Evolutionary conservation across 2,113 vertebrate species (phyloP).

Genomic region (Cariama cristata): DNA sequence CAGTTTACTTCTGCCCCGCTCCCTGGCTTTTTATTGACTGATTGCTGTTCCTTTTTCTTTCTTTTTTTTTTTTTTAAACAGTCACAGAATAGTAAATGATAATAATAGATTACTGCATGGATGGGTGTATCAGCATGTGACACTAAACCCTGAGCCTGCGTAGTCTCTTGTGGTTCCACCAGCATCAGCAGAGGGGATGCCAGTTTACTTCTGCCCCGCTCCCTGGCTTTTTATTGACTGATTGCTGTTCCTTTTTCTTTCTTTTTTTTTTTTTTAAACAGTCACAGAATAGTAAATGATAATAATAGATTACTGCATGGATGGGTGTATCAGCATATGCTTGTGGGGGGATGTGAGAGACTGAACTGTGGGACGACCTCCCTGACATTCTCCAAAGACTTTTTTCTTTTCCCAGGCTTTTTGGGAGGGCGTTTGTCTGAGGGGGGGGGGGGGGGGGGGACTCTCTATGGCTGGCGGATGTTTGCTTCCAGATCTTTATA

Average conservation of each 20-base stretch:
- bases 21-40: background rate
- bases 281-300: background rate
- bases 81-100: too few relatives aligned
- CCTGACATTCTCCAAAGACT: slow-evolving; percentile 19
- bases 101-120: too few relatives aligned
- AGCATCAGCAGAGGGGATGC: background rate
- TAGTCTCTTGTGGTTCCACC: background rate
- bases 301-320: background rate
- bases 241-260: background rate
- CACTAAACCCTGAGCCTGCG: background rate
- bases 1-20: background rate
- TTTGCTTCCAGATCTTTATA: slow-evolving; percentile 30
- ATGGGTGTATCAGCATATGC: slow-evolving; percentile 31
- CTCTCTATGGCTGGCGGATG: too few relatives aligned
- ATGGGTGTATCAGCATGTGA: too few relatives aligned
- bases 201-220: background rate
- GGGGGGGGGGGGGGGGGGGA: too few relatives aligned
- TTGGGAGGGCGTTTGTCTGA: background rate
- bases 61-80: background rate
- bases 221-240: background rate
- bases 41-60: background rate
- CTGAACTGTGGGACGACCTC: slow-evolving; percentile 35
- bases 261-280: background rate
- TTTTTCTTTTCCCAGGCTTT: slow-evolving; percentile 41
- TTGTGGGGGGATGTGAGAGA: slow-evolving; percentile 43